Conservation (phyloP, 2,797 vertebrate genomes). For the Geotrypetes seraphini region DNA sequence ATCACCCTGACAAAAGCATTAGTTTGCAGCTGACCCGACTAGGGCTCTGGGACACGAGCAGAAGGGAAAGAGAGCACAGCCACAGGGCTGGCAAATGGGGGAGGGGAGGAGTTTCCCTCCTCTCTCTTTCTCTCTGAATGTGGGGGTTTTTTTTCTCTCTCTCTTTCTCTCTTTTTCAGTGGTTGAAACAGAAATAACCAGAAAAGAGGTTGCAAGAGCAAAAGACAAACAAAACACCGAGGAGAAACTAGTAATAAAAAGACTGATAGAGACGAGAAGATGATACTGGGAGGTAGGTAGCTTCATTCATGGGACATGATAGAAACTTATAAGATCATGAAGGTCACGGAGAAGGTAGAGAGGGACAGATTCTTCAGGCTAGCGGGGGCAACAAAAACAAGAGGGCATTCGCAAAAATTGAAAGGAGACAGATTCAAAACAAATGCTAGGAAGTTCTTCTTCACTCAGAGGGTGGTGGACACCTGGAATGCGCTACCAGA, state of each 20-base stretch:
- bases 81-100: slow-evolving; percentile 25
- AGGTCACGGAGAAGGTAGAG: no score
- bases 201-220: not conserved
- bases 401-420: no score
- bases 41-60: slow-evolving; percentile 55
- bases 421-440: no score
- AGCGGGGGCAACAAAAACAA: no score
- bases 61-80: slow-evolving; percentile 31
- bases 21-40: slow-evolving; percentile 70
- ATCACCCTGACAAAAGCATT: slow-evolving; percentile 97
- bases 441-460: no score
- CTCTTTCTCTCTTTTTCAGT: not conserved
- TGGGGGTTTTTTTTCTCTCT: not conserved
- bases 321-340: no score
- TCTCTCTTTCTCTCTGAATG: no score
- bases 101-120: no score
- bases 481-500: no score
- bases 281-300: not conserved
- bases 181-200: slow-evolving; percentile 15
- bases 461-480: no score
- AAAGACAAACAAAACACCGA: not conserved
- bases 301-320: no score
- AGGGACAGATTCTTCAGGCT: no score
- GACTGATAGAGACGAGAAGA: not conserved
- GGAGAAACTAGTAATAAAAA: not conserved